Evolutionary conservation across 2,888 invertebrate species (phyloP), one percentile per base, ranked within the genome.

Genomic region (Agrochola litura): DNA sequence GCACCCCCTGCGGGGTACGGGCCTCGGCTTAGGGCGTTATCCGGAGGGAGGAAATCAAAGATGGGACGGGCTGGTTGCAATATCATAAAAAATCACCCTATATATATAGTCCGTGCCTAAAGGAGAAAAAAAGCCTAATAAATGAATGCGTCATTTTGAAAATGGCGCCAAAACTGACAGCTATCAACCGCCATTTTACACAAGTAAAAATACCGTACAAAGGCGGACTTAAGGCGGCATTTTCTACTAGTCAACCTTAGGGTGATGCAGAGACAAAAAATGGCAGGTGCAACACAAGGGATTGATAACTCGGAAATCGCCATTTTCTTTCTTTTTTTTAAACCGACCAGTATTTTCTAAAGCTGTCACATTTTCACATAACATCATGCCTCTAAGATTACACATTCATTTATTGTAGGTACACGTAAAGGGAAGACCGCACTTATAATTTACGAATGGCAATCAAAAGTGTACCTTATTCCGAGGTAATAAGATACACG

Each of bases 361-460:
- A 54, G 54, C 30, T 65, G 63, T 69, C 65, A 65, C 41, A 64
- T 66, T 69, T 73, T 12, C 10, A 60, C n/a, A 56, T 58, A 75
- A 43, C 56, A 68, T 46, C 61, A 54, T 70, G 69, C 73, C n/a
- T 69, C 69, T 77, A 73, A 70, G 46, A 74, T 73, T 56, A 69
- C 81, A 58, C 43, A 66, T 60, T 71, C 41, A 77, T 79, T 75
- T 77, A 74, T 43, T 14, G 46, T n/a, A n/a, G n/a, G n/a, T n/a
- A 46, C 91, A 93, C 92, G 91, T 92, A 91, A 92, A 90, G 90
- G 92, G 93, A 94, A 94, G 91, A 90, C 81, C 79, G 89, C 88
- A 85, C 85, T 94, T 92, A 89, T 91, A 91, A 93, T 92, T 93
- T 91, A 84, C 54, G 63, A 69, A 68, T 63, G 77, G 67, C 85